phyloP scores from a whole-genome alignment of 2,888 invertebrate species.

The Acronicta psi region DNA sequence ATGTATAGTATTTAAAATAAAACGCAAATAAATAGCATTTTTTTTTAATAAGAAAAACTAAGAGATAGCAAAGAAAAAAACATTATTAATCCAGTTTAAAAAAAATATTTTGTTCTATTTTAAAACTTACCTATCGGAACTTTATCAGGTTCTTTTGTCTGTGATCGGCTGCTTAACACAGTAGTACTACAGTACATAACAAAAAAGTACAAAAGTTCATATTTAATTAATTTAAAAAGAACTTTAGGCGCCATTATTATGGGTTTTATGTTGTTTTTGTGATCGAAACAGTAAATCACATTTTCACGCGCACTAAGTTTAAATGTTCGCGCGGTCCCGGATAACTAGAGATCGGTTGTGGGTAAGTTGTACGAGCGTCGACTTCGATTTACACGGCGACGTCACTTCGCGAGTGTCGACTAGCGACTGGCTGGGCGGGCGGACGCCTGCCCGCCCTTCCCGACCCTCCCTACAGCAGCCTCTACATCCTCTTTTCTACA shows the following conservation, averaged over 20 bases:
- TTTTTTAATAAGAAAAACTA: too few species aligned
- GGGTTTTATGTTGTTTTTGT: constrained; percentile 15
- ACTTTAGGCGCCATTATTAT: constrained; percentile 66
- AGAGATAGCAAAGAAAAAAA: too few species aligned
- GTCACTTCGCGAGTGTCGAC: constrained; percentile 62
- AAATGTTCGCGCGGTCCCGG: constrained; percentile 47
- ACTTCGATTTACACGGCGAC: constrained; percentile 43
- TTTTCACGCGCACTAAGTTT: constrained; percentile 55
- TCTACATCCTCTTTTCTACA: constrained; percentile 72
- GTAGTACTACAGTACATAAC: constrained; percentile 65
- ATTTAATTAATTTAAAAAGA: constrained; percentile 64
- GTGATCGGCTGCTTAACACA: constrained; percentile 59
- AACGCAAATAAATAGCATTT: too few species aligned
- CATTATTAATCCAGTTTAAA: background rate
- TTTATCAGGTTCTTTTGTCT: constrained; percentile 61
- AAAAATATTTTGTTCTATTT: background rate
- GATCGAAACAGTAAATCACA: constrained; percentile 56
- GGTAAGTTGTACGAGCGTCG: constrained; percentile 56
- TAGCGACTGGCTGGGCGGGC: constrained; percentile 70
- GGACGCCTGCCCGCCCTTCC: constrained; percentile 65
- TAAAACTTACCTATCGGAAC: constrained; percentile 74
- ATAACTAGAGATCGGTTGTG: constrained; percentile 41
- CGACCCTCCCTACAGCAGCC: constrained; percentile 66
- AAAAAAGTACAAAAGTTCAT: constrained; percentile 63
- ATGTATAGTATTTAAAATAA: too few species aligned